Conservation (phyloP, 2,113 vertebrate species). For the Leucoraja erinaceus region DNA sequence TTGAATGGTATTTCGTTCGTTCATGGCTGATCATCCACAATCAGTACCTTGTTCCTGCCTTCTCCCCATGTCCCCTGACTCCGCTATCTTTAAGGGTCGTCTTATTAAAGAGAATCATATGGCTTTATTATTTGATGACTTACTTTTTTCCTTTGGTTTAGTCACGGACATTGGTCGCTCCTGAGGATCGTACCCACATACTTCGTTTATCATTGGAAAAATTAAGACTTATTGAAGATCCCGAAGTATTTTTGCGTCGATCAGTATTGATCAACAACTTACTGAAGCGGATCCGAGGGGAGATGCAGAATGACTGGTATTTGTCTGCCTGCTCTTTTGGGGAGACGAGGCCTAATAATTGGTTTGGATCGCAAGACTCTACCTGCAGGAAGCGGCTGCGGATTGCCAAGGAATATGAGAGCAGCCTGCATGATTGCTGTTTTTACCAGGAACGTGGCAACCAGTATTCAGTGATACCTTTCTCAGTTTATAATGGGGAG, state of each 20-base stretch:
- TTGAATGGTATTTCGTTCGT: no score
- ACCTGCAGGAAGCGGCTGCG: slow-evolving; percentile 80
- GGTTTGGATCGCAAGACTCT: slow-evolving; percentile 72
- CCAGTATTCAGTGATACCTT: slow-evolving; percentile 79
- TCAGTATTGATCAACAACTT: slow-evolving; percentile 94
- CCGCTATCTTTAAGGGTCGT: no score
- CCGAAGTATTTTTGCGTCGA: slow-evolving; percentile 84
- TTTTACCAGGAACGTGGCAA: slow-evolving; percentile 77
- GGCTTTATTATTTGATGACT: no score
- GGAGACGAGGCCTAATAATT: slow-evolving; percentile 61
- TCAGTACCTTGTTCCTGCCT: no score
- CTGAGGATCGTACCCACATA: slow-evolving; percentile 88
- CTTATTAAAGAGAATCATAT: background rate
- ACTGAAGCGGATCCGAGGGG: slow-evolving; percentile 80
- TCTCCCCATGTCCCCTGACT: no score
- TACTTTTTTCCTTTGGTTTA: background rate
- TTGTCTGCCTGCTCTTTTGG: slow-evolving; percentile 67
- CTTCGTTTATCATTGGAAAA: slow-evolving; percentile 94
- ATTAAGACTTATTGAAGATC: slow-evolving; percentile 89
- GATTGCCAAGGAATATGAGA: slow-evolving; percentile 71
- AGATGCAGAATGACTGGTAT: slow-evolving; percentile 91
- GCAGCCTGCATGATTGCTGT: slow-evolving; percentile 78
- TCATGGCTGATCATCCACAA: no score
- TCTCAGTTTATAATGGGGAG: slow-evolving; percentile 65
- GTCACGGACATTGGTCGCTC: slow-evolving; percentile 71